Conservation (phyloP, 2,797 vertebrate genomes). For the Echiichthys vipera region DNA sequence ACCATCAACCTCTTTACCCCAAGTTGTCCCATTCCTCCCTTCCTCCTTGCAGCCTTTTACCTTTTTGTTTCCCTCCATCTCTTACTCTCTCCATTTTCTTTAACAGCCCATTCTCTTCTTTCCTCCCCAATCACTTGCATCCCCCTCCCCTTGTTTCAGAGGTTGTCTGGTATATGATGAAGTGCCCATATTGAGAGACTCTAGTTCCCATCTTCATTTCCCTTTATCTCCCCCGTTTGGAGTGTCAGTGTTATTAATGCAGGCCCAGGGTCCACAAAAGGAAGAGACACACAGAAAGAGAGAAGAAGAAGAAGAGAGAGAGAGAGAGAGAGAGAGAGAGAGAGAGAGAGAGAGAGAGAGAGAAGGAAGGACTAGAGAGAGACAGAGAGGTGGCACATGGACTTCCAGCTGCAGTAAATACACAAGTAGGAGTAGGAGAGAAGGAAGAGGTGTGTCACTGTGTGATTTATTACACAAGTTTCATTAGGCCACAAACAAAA, state of each 20-base stretch:
- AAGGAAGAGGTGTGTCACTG: constrained; percentile 49
- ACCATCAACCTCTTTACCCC: constrained; percentile 9
- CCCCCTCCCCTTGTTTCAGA: constrained; percentile 50
- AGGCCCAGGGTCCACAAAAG: constrained; percentile 55
- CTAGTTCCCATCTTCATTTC: constrained; percentile 81
- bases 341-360: constrained; percentile 5
- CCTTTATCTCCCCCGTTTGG: constrained; percentile 76
- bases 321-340: background rate
- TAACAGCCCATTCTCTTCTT: constrained; percentile 19
- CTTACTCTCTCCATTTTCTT: constrained; percentile 22
- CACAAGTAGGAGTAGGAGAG: constrained; percentile 51
- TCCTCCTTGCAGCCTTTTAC: constrained; percentile 19
- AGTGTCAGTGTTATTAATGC: constrained; percentile 82
- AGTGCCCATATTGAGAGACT: constrained; percentile 79
- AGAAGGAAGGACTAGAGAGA: constrained; percentile 42
- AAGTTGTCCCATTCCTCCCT: constrained; percentile 11
- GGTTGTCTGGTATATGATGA: constrained; percentile 74
- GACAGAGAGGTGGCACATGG: constrained; percentile 57
- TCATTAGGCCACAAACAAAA: constrained; percentile 81
- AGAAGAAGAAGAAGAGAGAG: background rate
- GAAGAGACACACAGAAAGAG: constrained; percentile 22
- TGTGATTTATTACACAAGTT: constrained; percentile 79
- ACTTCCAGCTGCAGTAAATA: constrained; percentile 65
- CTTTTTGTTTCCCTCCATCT: constrained; percentile 7
- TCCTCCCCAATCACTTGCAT: background rate